Evolutionary conservation across 2,113 vertebrate genomes (phyloP).

Genomic region (Pao palembangensis): DNA sequence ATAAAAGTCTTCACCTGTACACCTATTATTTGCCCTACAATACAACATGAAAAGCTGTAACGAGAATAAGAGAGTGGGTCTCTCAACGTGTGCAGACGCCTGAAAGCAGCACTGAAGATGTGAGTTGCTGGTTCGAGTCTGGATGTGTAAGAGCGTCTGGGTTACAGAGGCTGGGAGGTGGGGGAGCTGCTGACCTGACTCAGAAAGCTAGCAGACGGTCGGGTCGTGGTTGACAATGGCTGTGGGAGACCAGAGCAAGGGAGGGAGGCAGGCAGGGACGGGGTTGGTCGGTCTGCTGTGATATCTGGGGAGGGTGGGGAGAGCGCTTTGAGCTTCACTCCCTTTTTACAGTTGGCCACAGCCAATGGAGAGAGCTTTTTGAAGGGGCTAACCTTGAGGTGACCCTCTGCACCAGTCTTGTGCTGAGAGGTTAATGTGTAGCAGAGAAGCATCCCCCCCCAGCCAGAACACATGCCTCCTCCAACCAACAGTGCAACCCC

Average conservation of each 20-base stretch:
- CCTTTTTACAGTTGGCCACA: slow-evolving; percentile 61
- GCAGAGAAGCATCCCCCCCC: slow-evolving; percentile 41
- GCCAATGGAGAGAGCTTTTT: slow-evolving; percentile 67
- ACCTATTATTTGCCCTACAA: too few relatives aligned
- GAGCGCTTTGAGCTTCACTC: slow-evolving; percentile 61
- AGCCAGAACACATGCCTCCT: slow-evolving; percentile 3
- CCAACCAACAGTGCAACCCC: slow-evolving; percentile 32
- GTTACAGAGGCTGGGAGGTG: slow-evolving; percentile 11
- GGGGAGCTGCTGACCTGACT: slow-evolving; percentile 48
- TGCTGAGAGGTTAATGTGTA: slow-evolving; percentile 72
- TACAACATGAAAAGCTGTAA: too few relatives aligned
- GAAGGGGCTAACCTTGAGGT: slow-evolving; percentile 75
- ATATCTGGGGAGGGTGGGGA: slow-evolving; percentile 51
- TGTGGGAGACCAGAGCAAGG: slow-evolving; percentile 38
- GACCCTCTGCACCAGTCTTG: slow-evolving; percentile 66
- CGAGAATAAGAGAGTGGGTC: too few relatives aligned
- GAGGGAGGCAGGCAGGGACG: not conserved
- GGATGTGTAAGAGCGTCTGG: slow-evolving; percentile 22
- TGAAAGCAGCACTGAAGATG: slow-evolving; percentile 45
- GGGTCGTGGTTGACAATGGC: slow-evolving; percentile 65
- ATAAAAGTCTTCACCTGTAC: too few relatives aligned
- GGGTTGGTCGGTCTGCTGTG: slow-evolving; percentile 40
- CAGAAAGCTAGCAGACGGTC: slow-evolving; percentile 60
- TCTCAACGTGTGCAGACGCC: not conserved
- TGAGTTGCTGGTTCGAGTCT: slow-evolving; percentile 17